Base-by-base conservation (phyloP, 2,888 invertebrate genomes). In the Dynastes hyllus region DNA sequence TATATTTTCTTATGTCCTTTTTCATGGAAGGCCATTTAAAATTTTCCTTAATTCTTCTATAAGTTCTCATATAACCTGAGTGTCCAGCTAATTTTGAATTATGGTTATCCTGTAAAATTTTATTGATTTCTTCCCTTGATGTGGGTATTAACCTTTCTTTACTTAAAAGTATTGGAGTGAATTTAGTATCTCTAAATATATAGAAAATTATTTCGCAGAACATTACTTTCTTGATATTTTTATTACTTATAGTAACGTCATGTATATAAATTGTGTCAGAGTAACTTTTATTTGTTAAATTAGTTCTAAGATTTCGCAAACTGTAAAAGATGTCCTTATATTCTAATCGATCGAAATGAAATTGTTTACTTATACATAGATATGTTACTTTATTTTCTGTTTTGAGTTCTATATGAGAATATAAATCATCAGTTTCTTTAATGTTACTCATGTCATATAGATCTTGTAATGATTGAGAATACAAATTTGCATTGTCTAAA, bases 21-120 rank as follows among this genome's bases (percentile, higher is more conserved):
- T 32, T 5, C 32, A 32, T 32, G 5, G 32, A 32, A 5, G 32
- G 32, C 32, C 32, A 32, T 32, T 32, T 32, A 5, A 5, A 32
- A 32, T 32, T 0, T 5, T 32, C 32, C 5, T 32, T 32, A 32
- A 5, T 22, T 9, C 37, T 1, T 32, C 3, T 63, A 13, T 63
- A 63, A 2, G 63, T 63, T 63, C 63, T 63, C 13, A 29, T 63
- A 29, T 29, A 63, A 29, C 37, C 63, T 1, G 63, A 63, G 13
- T 63, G 37, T 6, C 63, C 63, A 29, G 63, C 63, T 29, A 63
- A 29, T 63, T 29, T 29, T 1, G 63, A 63, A 29, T 63, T 29
- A 13, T 63, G 29, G 29, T 63, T 29, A 6, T 63, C 63, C 29
- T 63, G 6, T 11, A 63, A 9, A 13, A 63, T 63, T 32, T 63